phyloP scores from a whole-genome alignment of 2,888 invertebrate genomes.

The Crepidodera aurea region DNA sequence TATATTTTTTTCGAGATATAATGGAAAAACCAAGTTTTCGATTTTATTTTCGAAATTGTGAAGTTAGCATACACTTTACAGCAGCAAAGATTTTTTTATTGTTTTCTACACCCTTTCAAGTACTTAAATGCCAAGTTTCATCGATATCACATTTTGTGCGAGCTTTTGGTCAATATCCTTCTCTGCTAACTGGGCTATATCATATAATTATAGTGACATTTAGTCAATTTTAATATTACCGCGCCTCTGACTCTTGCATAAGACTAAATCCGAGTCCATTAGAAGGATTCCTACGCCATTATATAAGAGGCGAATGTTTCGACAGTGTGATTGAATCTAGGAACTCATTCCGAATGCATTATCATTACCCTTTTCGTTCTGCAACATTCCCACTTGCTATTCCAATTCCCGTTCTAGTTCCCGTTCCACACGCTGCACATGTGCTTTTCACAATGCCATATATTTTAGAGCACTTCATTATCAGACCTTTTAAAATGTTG shows the following conservation, averaged over 20 bases:
- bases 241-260: not conserved
- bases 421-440: not conserved
- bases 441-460: constrained; percentile 2
- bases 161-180: too few relatives aligned
- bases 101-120: too few relatives aligned
- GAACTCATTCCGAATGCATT: constrained; percentile 16
- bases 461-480: constrained; percentile 16
- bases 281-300: not conserved
- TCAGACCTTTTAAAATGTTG: constrained; percentile 3
- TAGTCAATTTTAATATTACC: too few relatives aligned
- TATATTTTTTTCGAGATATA: too few relatives aligned
- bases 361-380: constrained; percentile 9
- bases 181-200: too few relatives aligned
- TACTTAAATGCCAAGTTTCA: too few relatives aligned
- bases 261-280: constrained; percentile 5
- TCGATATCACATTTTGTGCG: too few relatives aligned
- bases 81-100: too few relatives aligned
- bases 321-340: constrained; percentile 15
- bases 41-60: too few relatives aligned
- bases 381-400: not conserved
- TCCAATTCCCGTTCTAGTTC: not conserved
- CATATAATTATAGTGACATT: too few relatives aligned
- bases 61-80: too few relatives aligned
- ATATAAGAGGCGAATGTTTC: constrained; percentile 14
- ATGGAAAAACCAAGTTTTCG: too few relatives aligned